Base-by-base conservation (phyloP, 2,113 vertebrate genomes). In the Lynx canadensis region DNA sequence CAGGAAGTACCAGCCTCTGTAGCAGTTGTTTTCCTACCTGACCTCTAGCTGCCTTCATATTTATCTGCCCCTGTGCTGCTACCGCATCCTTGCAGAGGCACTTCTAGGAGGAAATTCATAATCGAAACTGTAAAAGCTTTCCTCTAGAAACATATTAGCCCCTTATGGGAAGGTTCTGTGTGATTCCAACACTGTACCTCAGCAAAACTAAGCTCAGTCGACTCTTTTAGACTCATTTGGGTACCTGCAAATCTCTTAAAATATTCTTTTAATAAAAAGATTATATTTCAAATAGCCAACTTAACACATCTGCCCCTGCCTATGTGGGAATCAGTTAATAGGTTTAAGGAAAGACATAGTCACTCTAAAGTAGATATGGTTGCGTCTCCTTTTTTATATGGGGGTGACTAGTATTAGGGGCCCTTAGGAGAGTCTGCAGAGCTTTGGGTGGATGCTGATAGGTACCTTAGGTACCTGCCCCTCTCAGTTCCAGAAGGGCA, bases 241-340 rank as follows among this genome's bases (percentile, higher is more conserved):
- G 25, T 4, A 71, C 65, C 57, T 92, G 4, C 23, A 94, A 57
- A 69, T 88, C 55, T 94, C 14, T 88, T 33, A 78, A 55, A 76
- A 38, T n/a, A 95, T 89, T 90, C 11, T 80, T 94, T 92, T 38
- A 82, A 78, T 90, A 92, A 82, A 66, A 78, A 82, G 45, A 36
- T 90, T 29, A 13, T 94, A 89, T 89, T 96, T 96, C 48, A 86
- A 23, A 57, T 83, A 92, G 48, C 27, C 69, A 86, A 38, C 7
- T 52, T 82, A 73, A 71, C 1, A 81, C 7, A 63, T 52, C 52
- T 79, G 16, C 5, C 36, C 27, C 25, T 29, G 6, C 27, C 19
- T 36, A 4, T 81, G 36, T 94, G 57, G 31, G 36, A 71, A 57
- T 92, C 27, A 71, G 29, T 65, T 97, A 48, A n/a, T 60, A 45